A percentile compares a stretch with the other conserved stretches of the same genome.
Evolutionary conservation across 1,140 invertebrate genomes (phyloP).

Genomic region (Eurosta solidaginis): DNA sequence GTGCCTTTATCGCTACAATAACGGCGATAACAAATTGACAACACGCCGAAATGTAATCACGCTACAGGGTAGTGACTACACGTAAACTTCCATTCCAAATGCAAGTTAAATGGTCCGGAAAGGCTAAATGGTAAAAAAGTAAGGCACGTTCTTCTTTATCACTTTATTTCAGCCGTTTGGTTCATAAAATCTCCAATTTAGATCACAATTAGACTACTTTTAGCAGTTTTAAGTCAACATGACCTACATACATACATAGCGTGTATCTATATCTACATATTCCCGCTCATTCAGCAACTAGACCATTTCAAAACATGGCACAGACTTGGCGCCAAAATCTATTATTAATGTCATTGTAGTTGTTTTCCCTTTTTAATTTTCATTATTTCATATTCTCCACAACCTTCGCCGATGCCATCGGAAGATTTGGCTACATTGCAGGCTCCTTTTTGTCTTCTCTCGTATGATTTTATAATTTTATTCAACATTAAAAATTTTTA

Average conservation of each 20-base stretch:
- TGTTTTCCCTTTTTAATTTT: not conserved
- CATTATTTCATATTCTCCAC: constrained; percentile 9
- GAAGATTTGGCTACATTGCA: not conserved
- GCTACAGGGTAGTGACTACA: no score
- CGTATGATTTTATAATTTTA: constrained; percentile 29
- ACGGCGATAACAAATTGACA: no score
- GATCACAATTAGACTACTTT: no score
- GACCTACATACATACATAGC: not conserved
- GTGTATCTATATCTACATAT: not conserved
- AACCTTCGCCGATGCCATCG: not conserved
- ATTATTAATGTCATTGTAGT: not conserved
- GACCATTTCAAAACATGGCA: not conserved
- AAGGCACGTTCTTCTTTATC: no score
- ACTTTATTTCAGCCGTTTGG: no score
- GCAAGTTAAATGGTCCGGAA: no score
- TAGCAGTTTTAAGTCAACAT: no score
- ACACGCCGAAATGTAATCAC: no score
- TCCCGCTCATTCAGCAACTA: not conserved
- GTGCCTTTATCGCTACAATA: no score
- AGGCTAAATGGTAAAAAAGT: no score
- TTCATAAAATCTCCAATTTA: no score
- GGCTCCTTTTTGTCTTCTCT: constrained; percentile 22
- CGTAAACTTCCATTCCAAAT: no score
- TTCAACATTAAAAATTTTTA: constrained; percentile 30
- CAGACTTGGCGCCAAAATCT: constrained; percentile 9